Base-by-base conservation (phyloP, 2,888 invertebrate genomes). In the Cenopis cana region DNA sequence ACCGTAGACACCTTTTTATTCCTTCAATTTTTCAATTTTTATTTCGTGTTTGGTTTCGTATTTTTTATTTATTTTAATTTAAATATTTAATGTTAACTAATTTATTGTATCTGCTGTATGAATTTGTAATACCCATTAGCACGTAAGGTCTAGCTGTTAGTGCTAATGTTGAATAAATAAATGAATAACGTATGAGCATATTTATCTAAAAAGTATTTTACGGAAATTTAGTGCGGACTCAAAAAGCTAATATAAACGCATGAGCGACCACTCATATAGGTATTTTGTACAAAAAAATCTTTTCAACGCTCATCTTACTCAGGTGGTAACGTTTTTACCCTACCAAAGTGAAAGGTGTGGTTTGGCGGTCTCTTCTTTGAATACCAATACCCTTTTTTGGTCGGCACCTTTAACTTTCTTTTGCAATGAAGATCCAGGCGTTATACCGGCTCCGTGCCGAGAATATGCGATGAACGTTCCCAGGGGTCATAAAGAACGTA, bases 301-400 rank as follows among this genome's bases (percentile, higher is more conserved):
- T 65, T 70, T 66, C 66, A 70, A 70, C 65, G 59, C 60, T 49
- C 70, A 65, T 70, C 65, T 59, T 18, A 59, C 69, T 70, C 70
- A 70, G 70, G 70, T 70, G 70, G 65, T 70, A 70, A 70, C 70
- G 60, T 54, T 65, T 69, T 70, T 71, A 71, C 67, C 71, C 71
- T 8, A 12, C 70, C 49, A 67, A 71, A 71, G 71, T 71, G 67
- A 67, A 71, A 71, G 71, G 55, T 71, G 71, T 61, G 71, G 71
- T 71, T 69, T 68, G 29, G 57, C 50, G 62, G 56, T 56, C 20
- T 55, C 62, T 64, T 72, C 71, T 72, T 71, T 68, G 72, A 68
- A 62, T 64, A 68, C 64, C 46, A 68, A 64, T 68, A 72, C 72
- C 68, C 68, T 72, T 72, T 72, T 72, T 72, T 68, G 62, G 50